Evolutionary conservation across 1,140 invertebrate species (phyloP).

Genomic region (Drosophila takahashii): DNA sequence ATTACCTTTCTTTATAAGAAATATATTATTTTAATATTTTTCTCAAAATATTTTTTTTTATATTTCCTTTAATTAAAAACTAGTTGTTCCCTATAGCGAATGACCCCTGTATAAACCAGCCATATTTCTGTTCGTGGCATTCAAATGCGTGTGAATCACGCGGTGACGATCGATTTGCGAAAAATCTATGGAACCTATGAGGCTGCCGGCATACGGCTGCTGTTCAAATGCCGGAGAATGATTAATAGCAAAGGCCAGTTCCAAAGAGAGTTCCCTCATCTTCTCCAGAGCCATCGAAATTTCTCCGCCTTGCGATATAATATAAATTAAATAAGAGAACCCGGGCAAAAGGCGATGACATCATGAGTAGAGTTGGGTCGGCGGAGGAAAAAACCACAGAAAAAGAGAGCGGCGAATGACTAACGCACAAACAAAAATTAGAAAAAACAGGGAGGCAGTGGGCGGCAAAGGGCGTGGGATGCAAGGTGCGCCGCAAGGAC

Average conservation of each 20-base stretch:
- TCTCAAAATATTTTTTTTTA: too few species aligned
- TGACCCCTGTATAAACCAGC: constrained; percentile 2
- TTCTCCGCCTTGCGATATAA: constrained; percentile 29
- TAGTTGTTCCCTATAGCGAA: neutral
- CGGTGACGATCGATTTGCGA: constrained; percentile 36
- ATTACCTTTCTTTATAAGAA: too few species aligned
- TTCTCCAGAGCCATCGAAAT: constrained; percentile 28
- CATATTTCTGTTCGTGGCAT: constrained; percentile 13
- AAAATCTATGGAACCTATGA: constrained; percentile 20
- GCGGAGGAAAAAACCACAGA: constrained; percentile 38
- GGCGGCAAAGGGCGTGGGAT: constrained; percentile 29
- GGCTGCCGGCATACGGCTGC: constrained; percentile 2
- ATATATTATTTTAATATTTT: too few species aligned
- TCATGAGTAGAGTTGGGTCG: constrained; percentile 40
- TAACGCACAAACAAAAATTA: constrained; percentile 19
- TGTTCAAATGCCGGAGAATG: neutral
- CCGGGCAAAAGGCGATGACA: constrained; percentile 50
- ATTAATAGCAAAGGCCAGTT: constrained; percentile 4
- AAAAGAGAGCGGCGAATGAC: constrained; percentile 41
- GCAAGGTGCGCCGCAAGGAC: constrained; percentile 46
- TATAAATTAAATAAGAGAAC: constrained; percentile 34
- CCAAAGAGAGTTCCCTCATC: neutral
- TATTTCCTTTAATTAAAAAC: neutral
- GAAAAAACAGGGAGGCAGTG: neutral
- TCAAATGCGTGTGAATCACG: constrained; percentile 43